Evolutionary conservation across 1,140 invertebrate species (phyloP).

Genomic region (Drosophila micromelanica): DNA sequence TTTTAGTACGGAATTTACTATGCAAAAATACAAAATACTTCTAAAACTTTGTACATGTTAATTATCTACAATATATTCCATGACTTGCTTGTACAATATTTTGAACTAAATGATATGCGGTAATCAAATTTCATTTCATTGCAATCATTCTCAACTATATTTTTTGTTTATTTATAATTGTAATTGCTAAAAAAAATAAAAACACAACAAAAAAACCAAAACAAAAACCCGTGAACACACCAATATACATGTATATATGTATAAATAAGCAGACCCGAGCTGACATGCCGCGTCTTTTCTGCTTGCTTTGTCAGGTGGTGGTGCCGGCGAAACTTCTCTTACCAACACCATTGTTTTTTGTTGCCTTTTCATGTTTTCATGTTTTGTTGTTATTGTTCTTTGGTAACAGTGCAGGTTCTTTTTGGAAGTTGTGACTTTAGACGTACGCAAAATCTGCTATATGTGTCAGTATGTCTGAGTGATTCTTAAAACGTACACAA

Average conservation of each 20-base stretch:
- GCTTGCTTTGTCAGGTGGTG: constrained; percentile 26
- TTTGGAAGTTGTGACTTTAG: constrained; percentile 23
- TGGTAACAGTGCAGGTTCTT: constrained; percentile 60
- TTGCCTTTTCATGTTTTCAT: constrained; percentile 57
- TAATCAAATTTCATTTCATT: neutral
- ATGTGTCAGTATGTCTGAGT: constrained; percentile 71
- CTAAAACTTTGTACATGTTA: too few species aligned
- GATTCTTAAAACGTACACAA: constrained; percentile 22
- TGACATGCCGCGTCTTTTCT: constrained; percentile 28
- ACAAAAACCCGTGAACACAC: constrained; percentile 21
- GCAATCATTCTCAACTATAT: neutral
- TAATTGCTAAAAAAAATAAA: constrained; percentile 28
- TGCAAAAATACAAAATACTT: too few species aligned
- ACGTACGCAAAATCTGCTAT: constrained; percentile 52
- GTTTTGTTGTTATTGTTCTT: constrained; percentile 76
- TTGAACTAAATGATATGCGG: too few species aligned
- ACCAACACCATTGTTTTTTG: constrained; percentile 41
- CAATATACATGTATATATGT: constrained; percentile 4
- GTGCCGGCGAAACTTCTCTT: constrained; percentile 23
- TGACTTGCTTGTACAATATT: too few species aligned
- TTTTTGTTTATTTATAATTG: too few species aligned
- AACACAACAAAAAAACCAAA: constrained; percentile 1
- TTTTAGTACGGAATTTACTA: too few species aligned
- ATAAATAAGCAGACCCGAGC: neutral
- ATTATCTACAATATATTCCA: too few species aligned